Conservation (phyloP, 2,888 invertebrate species). For the Dione vanillae region DNA sequence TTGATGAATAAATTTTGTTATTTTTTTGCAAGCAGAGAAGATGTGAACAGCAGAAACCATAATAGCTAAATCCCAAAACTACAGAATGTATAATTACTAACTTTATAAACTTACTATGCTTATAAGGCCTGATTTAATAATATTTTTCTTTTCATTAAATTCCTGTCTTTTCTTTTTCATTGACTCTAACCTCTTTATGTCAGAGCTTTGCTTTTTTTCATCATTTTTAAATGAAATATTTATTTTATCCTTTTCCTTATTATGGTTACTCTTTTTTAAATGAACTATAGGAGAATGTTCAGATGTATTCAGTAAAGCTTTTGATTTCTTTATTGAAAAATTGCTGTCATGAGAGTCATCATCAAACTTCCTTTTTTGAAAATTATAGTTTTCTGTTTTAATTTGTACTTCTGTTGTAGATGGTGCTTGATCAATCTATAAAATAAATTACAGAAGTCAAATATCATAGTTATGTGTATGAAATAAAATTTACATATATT, state of each 20-base stretch:
- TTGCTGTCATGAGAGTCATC: slow-evolving; percentile 37
- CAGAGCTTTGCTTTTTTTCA: slow-evolving; percentile 46
- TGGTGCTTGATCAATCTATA: slow-evolving; percentile 23
- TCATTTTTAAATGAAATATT: slow-evolving; percentile 23
- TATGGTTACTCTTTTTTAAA: not conserved
- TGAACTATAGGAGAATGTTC: slow-evolving; percentile 1
- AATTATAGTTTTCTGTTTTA: slow-evolving; percentile 59
- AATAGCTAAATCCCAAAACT: no score
- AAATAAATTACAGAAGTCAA: not conserved
- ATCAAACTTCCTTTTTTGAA: slow-evolving; percentile 71
- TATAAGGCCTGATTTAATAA: slow-evolving; percentile 86
- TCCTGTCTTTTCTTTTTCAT: slow-evolving; percentile 86
- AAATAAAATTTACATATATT: not conserved
- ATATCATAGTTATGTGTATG: not conserved
- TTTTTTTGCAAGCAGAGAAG: no score
- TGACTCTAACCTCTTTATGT: slow-evolving; percentile 86
- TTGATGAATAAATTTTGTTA: no score
- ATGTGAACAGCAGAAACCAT: no score
- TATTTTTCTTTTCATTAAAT: slow-evolving; percentile 86
- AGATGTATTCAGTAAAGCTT: slow-evolving; percentile 39
- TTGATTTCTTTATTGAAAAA: slow-evolving; percentile 37
- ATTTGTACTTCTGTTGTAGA: not conserved
- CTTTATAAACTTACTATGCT: slow-evolving; percentile 81
- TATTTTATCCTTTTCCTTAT: slow-evolving; percentile 27
- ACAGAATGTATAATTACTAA: not conserved